A percentile compares a stretch with the other conserved stretches of the same genome.
Evolutionary conservation across 2,113 vertebrate genomes (phyloP).

Genomic region (Trichechus manatus): DNA sequence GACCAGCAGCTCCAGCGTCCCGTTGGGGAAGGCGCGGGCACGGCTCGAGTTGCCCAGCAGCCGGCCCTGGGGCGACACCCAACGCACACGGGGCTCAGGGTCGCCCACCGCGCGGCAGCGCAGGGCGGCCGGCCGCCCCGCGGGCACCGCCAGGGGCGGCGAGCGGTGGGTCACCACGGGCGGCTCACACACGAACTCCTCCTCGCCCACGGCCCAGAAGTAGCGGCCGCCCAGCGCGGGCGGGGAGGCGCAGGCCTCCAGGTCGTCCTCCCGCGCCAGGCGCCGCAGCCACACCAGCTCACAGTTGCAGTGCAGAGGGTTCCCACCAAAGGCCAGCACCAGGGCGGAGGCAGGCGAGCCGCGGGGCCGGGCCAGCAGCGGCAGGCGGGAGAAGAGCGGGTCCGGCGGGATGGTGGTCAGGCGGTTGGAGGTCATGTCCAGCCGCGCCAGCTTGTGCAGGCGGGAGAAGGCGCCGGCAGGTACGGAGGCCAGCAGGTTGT

Average conservation of each 20-base stretch:
- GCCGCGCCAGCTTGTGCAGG: constrained; percentile 94
- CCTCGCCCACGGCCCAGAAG: constrained; percentile 97
- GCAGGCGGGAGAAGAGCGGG: constrained; percentile 94
- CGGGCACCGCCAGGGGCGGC: constrained; percentile 85
- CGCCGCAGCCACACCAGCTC: constrained; percentile 96
- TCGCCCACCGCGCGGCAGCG: constrained; percentile 97
- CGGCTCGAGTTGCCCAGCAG: constrained; percentile 94
- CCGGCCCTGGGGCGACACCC: constrained; percentile 95
- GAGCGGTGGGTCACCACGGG: constrained; percentile 96
- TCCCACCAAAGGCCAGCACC: constrained; percentile 96
- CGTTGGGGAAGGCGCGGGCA: constrained; percentile 92
- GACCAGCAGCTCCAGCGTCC: constrained; percentile 93
- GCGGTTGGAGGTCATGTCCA: constrained; percentile 99
- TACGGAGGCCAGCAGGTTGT: constrained; percentile 96
- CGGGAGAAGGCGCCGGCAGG: constrained; percentile 96
- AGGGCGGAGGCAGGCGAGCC: constrained; percentile 92
- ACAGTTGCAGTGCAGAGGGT: constrained; percentile 97
- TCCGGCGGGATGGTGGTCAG: constrained; percentile 97
- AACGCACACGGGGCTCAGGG: constrained; percentile 95
- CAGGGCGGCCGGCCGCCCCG: constrained; percentile 90
- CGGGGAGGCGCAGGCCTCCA: constrained; percentile 96
- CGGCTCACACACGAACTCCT: constrained; percentile 97
- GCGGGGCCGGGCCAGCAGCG: constrained; percentile 94
- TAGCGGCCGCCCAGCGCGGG: constrained; percentile 94
- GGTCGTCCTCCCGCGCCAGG: constrained; percentile 94